A percentile compares a stretch with the other conserved stretches of the same genome.
Conservation (phyloP, 2,113 vertebrate species). For the Empidonax alnorum region DNA sequence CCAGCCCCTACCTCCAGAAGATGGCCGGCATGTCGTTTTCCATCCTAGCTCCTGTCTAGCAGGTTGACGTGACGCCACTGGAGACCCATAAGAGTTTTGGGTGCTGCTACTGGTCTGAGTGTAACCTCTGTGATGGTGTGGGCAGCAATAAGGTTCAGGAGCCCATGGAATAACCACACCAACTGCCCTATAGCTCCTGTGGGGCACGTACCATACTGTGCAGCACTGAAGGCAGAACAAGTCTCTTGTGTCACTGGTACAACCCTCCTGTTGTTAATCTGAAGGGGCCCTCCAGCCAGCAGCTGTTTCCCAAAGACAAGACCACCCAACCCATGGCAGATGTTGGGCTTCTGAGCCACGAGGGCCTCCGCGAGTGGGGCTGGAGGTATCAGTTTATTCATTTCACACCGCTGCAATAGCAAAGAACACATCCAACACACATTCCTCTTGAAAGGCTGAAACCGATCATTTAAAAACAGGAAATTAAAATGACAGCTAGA, state of each 20-base stretch:
- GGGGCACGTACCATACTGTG: accelerated
- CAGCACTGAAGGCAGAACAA: not conserved
- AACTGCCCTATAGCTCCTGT: not conserved
- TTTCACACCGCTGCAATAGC: not conserved
- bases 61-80: not conserved
- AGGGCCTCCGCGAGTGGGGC: not conserved
- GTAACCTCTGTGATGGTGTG: not conserved
- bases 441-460: not conserved
- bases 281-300: not conserved
- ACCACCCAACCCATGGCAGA: not conserved
- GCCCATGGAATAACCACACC: not conserved
- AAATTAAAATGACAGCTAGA: not conserved
- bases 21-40: not conserved
- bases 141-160: not conserved
- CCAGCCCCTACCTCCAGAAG: not conserved
- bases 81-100: not conserved
- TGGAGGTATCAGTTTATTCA: not conserved
- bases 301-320: not conserved
- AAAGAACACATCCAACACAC: not conserved
- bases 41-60: not conserved
- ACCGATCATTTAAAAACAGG: not conserved
- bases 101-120: not conserved
- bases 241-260: not conserved
- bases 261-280: not conserved
- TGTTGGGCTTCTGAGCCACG: not conserved